Conservation (phyloP, 2,113 vertebrate genomes). For the Dissostichus mawsoni region DNA sequence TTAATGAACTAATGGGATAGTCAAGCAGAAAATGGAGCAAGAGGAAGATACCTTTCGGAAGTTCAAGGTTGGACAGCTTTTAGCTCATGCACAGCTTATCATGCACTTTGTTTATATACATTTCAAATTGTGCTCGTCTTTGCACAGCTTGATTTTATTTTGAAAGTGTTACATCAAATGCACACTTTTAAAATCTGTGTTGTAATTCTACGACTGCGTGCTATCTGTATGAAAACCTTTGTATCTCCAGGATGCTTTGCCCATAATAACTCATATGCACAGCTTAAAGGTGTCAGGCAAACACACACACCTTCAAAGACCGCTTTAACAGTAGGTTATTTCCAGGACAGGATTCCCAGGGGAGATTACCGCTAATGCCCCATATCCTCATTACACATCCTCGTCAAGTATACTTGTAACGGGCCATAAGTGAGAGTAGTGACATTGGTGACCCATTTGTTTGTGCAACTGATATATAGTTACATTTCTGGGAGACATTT, state of each 20-base stretch:
- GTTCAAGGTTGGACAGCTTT: slow-evolving; percentile 39
- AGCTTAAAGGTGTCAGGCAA: slow-evolving; percentile 12
- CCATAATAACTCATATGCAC: background rate
- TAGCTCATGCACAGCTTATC: background rate
- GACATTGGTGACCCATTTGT: slow-evolving; percentile 19
- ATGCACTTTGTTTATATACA: background rate
- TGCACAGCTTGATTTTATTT: background rate
- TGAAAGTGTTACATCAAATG: background rate
- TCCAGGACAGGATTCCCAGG: slow-evolving; percentile 69
- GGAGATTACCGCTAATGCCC: slow-evolving; percentile 80
- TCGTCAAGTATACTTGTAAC: slow-evolving; percentile 49
- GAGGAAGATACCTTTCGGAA: slow-evolving; percentile 14
- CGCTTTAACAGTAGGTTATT: slow-evolving; percentile 60
- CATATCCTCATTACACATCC: slow-evolving; percentile 73
- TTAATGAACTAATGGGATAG: slow-evolving; percentile 71
- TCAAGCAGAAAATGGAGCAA: slow-evolving; percentile 33
- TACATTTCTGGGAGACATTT: background rate
- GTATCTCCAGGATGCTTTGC: background rate
- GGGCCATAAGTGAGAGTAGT: slow-evolving; percentile 71
- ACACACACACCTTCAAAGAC: slow-evolving; percentile 33
- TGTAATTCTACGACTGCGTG: background rate
- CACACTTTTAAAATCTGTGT: background rate
- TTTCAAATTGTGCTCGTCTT: background rate
- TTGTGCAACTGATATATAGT: background rate
- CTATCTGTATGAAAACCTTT: background rate